Evolutionary conservation across 2,888 invertebrate species (phyloP), one percentile per base, ranked within the genome.

Genomic region (Pheosia tremula): DNA sequence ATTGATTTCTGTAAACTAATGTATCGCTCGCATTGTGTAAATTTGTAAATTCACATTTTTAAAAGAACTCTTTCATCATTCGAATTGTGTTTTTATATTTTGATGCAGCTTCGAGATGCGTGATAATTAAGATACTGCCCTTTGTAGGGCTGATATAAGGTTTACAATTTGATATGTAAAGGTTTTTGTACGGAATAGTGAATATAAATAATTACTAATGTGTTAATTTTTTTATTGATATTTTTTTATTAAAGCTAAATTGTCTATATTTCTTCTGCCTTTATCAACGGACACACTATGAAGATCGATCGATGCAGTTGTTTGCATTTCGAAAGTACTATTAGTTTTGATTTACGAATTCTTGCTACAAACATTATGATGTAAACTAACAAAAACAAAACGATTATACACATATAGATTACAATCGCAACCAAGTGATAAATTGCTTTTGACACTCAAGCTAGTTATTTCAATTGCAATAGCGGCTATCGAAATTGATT

Each of bases 1-100:
- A 83, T 84, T 80, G 82, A 86, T 83, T 80, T 79, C 74, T 77
- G 66, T 79, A 60, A 66, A 67, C 63, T 71, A 72, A 73, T 71
- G 63, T 69, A 58, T 72, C 66, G 60, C 67, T 66, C 57, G 71
- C 68, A 64, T 66, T 63, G 61, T 43, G 39, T 57, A 49, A 49
- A 65, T 69, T 6, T 24, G 24, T 24, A 37, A 53, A 9, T 53
- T 53, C 53, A 37, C 38, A 37, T 53, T 53, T 53, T 11, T 47
- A 5, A 47, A 47, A 11, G 47, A 47, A 47, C n/a, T 47, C 45
- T 11, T 47, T 47, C 45, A 47, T 47, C n/a, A n/a, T 5, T 41
- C 5, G n/a, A 47, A 9, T 5, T 43, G 8, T 43, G 10, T 43
- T 43, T 43, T 4, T 43, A 47, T 10, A 53, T 3, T 53, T 9